These are phyloP conservation scores for Dromaius novaehollandiae DNA, from an alignment of 2,113 vertebrate genomes.

Conservation along the genomic window DNA sequence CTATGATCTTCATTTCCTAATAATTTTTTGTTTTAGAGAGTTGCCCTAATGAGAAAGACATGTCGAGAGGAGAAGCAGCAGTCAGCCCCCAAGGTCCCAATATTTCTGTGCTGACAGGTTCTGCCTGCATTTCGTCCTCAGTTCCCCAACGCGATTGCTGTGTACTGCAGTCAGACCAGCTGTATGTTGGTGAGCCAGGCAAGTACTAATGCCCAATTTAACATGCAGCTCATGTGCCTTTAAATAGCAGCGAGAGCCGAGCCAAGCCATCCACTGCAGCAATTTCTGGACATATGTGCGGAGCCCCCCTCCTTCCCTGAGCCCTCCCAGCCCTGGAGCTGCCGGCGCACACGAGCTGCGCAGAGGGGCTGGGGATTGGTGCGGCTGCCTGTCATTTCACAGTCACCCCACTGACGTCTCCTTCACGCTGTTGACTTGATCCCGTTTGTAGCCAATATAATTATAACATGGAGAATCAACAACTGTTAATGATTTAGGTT, in stretches of 20 bases:
- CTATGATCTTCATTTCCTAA: not conserved
- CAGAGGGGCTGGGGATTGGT: not conserved
- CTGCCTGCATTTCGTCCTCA: not conserved
- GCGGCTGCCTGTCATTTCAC: slow-evolving; percentile 25
- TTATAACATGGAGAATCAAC: slow-evolving; percentile 38
- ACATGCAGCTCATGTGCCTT: slow-evolving; percentile 65
- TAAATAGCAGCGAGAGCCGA: slow-evolving; percentile 15
- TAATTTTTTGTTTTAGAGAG: not conserved
- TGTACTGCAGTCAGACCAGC: not conserved
- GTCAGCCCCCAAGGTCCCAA: not conserved
- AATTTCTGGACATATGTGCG: slow-evolving; percentile 50
- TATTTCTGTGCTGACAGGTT: not conserved
- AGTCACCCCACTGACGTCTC: slow-evolving; percentile 60
- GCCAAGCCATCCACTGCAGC: slow-evolving; percentile 52
- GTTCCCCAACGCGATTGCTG: not conserved
- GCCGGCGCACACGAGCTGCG: accelerated
- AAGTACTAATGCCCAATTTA: slow-evolving; percentile 47
- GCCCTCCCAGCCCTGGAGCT: slow-evolving; percentile 7
- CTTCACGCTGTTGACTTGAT: slow-evolving; percentile 15
- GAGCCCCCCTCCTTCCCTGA: not conserved
- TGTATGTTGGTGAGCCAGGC: not conserved
- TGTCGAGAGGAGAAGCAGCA: not conserved
- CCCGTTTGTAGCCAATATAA: slow-evolving; percentile 11
- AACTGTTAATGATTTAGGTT: slow-evolving; percentile 43
- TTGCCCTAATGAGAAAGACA: not conserved